Conservation (phyloP, 2,888 invertebrate genomes). For the Drosophila monieri region DNA sequence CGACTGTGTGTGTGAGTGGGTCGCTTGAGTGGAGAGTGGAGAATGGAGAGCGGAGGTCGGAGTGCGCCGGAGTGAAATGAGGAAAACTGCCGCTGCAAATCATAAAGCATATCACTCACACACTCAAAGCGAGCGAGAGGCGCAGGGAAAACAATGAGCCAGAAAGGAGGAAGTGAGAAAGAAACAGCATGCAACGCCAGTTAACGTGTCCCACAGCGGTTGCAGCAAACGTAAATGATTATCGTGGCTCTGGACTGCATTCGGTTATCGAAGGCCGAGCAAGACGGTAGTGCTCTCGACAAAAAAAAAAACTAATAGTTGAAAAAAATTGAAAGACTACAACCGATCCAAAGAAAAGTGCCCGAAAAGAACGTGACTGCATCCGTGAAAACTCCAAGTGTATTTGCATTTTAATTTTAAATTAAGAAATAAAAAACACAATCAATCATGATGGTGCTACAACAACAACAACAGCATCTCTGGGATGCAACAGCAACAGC, state of each 20-base stretch:
- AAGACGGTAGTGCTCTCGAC: constrained; percentile 44
- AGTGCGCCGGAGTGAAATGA: constrained; percentile 26
- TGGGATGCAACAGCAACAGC: constrained; percentile 65
- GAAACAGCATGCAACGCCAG: constrained; percentile 20
- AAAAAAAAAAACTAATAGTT: neutral
- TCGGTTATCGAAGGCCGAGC: constrained; percentile 65
- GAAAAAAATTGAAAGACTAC: neutral
- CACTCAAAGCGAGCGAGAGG: constrained; percentile 13
- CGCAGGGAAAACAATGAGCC: neutral
- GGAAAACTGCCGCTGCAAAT: constrained; percentile 70
- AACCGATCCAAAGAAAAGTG: constrained; percentile 1
- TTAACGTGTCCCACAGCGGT: constrained; percentile 37
- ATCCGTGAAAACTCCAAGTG: constrained; percentile 21
- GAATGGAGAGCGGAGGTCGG: constrained; percentile 26
- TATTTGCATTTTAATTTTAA: neutral
- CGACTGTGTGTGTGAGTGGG: constrained; percentile 42
- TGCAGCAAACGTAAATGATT: constrained; percentile 20
- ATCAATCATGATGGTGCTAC: constrained; percentile 74
- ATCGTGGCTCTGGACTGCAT: constrained; percentile 58
- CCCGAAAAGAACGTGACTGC: constrained; percentile 2
- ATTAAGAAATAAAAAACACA: neutral
- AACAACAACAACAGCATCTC: constrained; percentile 76
- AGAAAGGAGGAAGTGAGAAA: constrained; percentile 11
- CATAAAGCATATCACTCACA: constrained; percentile 65
- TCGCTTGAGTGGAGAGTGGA: constrained; percentile 45